These are phyloP conservation scores for Goniozus legneri DNA, from an alignment of 1,140 invertebrate species.

Conservation along the genomic window DNA sequence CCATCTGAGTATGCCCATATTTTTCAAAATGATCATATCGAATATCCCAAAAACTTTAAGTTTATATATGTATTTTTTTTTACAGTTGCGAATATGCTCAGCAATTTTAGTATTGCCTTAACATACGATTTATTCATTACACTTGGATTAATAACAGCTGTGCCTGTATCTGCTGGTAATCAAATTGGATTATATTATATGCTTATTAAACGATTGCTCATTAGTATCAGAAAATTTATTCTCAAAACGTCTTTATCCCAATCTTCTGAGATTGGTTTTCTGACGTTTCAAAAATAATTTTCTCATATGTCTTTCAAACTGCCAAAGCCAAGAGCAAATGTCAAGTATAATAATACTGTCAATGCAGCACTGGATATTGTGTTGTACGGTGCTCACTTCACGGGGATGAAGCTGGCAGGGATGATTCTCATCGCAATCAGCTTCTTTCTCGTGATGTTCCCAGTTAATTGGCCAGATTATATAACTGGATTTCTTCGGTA, in stretches of 20 bases:
- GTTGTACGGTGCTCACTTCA: constrained; percentile 79
- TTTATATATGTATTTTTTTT: constrained; percentile 31
- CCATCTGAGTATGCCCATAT: constrained; percentile 60
- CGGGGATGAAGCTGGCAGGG: constrained; percentile 91
- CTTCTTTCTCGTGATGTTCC: constrained; percentile 91
- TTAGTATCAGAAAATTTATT: too few species aligned
- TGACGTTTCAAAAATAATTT: too few species aligned
- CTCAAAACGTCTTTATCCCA: too few species aligned
- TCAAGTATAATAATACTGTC: too few species aligned
- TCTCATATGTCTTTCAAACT: too few species aligned
- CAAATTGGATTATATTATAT: not conserved
- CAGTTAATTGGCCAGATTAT: constrained; percentile 93
- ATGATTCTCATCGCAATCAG: constrained; percentile 86
- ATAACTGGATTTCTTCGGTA: constrained; percentile 84
- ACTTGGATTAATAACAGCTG: constrained; percentile 83
- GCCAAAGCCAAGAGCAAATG: too few species aligned
- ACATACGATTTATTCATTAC: constrained; percentile 93
- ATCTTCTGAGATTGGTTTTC: too few species aligned
- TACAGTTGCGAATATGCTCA: constrained; percentile 85
- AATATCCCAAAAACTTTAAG: not conserved
- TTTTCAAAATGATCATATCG: not conserved
- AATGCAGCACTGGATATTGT: constrained; percentile 81
- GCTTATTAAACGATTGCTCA: not conserved
- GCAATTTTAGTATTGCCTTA: constrained; percentile 84
- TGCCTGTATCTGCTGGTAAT: constrained; percentile 86